Evolutionary conservation across 2,113 vertebrate genomes (phyloP).

Genomic region (Miniopterus natalensis): DNA sequence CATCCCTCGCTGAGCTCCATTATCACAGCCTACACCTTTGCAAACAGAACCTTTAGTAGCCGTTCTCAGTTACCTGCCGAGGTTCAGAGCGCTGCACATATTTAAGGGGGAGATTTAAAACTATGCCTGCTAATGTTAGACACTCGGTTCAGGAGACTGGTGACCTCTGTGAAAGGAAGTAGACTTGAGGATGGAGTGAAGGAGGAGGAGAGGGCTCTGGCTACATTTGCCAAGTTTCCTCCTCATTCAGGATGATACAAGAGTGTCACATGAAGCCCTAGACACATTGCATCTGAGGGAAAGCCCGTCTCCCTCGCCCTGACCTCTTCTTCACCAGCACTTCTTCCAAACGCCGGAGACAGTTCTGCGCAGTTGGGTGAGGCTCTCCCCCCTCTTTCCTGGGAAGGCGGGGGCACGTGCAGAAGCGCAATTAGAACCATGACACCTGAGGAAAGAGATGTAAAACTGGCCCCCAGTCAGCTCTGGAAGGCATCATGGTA

Average conservation of each 20-base stretch:
- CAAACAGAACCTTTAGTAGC: neutral
- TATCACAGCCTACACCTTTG: neutral
- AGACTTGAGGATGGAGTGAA: neutral
- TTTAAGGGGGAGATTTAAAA: neutral
- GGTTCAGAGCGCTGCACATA: neutral
- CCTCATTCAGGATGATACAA: neutral
- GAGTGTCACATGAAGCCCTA: neutral
- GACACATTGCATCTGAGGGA: neutral
- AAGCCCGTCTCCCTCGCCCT: neutral
- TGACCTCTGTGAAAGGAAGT: neutral
- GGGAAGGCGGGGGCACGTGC: neutral
- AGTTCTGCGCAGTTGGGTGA: neutral
- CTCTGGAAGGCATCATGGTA: neutral
- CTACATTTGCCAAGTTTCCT: neutral
- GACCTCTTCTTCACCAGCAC: neutral
- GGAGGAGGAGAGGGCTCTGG: neutral
- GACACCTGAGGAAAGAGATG: neutral
- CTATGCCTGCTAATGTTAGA: neutral
- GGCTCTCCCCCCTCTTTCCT: neutral
- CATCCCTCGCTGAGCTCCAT: neutral
- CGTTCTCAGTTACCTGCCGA: neutral
- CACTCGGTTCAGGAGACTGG: neutral
- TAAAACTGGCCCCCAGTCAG: neutral
- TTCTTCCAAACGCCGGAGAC: neutral
- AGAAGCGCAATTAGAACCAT: neutral